Evolutionary conservation across 2,113 vertebrate species (phyloP).

Genomic region (Madoqua kirkii): DNA sequence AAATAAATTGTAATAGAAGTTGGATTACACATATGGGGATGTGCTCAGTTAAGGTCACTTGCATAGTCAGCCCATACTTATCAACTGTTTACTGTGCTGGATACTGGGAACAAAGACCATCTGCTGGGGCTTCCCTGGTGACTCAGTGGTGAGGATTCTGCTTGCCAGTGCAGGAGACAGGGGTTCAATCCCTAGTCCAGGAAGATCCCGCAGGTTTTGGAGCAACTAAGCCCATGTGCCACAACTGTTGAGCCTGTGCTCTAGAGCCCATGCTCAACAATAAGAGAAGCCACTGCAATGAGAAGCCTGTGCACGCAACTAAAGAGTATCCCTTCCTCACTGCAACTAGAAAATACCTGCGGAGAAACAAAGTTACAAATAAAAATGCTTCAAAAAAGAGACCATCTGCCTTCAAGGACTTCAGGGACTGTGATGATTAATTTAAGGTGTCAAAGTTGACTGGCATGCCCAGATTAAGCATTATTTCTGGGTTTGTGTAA

Average conservation of each 20-base stretch:
- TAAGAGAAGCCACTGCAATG: not conserved
- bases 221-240: not conserved
- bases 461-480: not conserved
- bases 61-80: not conserved
- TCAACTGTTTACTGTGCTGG: not conserved
- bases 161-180: not conserved
- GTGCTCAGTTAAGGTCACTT: not conserved
- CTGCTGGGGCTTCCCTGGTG: not conserved
- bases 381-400: not conserved
- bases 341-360: not conserved
- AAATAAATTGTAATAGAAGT: constrained; percentile 17
- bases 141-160: not conserved
- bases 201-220: not conserved
- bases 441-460: not conserved
- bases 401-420: not conserved
- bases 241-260: not conserved
- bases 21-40: not conserved
- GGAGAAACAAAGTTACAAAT: not conserved
- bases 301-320: not conserved
- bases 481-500: not conserved
- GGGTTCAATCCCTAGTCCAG: not conserved
- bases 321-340: not conserved
- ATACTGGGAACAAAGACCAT: not conserved
- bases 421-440: not conserved
- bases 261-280: not conserved